phyloP scores from a whole-genome alignment of 2,888 invertebrate species.

The Heliconius sara region DNA sequence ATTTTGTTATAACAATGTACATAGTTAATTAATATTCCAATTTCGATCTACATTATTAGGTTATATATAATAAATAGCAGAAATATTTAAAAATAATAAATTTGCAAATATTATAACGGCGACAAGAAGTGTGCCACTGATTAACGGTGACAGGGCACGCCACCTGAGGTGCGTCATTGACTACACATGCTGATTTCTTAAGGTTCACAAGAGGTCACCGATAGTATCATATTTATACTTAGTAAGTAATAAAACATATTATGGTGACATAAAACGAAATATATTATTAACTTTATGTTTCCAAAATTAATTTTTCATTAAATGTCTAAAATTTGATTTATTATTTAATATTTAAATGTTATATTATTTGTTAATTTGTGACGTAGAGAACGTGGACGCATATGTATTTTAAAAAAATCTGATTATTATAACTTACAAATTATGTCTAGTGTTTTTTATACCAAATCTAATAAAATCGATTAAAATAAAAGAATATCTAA shows the following conservation, averaged over 20 bases:
- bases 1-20: not conserved
- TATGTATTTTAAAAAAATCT: too few relatives aligned
- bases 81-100: conserved; percentile 15
- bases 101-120: conserved; percentile 52
- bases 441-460: not conserved
- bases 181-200: conserved; percentile 23
- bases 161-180: conserved; percentile 41
- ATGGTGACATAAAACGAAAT: not conserved
- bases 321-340: not conserved
- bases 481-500: not conserved
- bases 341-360: not conserved
- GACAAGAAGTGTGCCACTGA: conserved; percentile 55
- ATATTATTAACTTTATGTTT: not conserved
- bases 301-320: not conserved
- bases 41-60: not conserved
- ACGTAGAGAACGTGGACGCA: too few relatives aligned
- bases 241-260: not conserved
- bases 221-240: not conserved
- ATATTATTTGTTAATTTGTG: too few relatives aligned
- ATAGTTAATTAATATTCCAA: not conserved
- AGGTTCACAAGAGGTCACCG: conserved; percentile 10
- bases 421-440: too few relatives aligned
- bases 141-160: conserved; percentile 55
- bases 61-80: not conserved
- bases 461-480: not conserved